Evolutionary conservation across 2,888 invertebrate genomes (phyloP).

Genomic region (Ormyrus thymus): DNA sequence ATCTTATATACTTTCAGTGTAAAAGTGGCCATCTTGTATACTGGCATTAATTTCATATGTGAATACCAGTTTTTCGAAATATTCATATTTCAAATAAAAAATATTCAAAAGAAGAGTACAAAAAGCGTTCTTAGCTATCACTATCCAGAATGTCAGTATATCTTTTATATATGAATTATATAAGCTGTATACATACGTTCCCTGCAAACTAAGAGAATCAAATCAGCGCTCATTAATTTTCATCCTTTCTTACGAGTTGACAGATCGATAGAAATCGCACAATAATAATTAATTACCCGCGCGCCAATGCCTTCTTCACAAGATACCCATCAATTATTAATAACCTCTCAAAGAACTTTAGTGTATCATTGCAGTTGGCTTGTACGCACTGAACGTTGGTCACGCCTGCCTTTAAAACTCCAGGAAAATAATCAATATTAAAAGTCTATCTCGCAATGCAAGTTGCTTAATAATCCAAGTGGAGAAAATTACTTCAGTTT

Average conservation of each 20-base stretch:
- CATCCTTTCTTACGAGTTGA: slow-evolving; percentile 14
- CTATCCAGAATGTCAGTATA: too few relatives aligned
- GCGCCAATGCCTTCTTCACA: background rate
- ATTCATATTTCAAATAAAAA: too few relatives aligned
- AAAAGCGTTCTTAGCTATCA: too few relatives aligned
- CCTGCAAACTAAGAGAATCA: background rate
- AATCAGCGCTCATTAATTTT: slow-evolving; percentile 29
- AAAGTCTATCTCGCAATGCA: background rate
- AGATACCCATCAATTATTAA: background rate
- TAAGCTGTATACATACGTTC: background rate
- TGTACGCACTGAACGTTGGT: background rate
- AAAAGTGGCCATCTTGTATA: too few relatives aligned
- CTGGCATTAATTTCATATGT: too few relatives aligned
- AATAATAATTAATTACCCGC: slow-evolving; percentile 20
- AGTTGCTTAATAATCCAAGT: background rate
- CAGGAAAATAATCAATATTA: slow-evolving; percentile 11
- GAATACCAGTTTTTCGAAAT: too few relatives aligned
- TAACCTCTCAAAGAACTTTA: slow-evolving; percentile 1
- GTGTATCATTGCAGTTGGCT: background rate
- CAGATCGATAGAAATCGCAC: slow-evolving; percentile 31
- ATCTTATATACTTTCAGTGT: too few relatives aligned
- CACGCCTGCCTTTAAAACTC: slow-evolving; percentile 9
- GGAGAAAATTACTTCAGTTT: slow-evolving; percentile 3
- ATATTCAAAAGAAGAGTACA: too few relatives aligned
- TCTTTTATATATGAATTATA: background rate